Evolutionary conservation across 2,113 vertebrate genomes (phyloP).

Genomic region (Aythya baeri): DNA sequence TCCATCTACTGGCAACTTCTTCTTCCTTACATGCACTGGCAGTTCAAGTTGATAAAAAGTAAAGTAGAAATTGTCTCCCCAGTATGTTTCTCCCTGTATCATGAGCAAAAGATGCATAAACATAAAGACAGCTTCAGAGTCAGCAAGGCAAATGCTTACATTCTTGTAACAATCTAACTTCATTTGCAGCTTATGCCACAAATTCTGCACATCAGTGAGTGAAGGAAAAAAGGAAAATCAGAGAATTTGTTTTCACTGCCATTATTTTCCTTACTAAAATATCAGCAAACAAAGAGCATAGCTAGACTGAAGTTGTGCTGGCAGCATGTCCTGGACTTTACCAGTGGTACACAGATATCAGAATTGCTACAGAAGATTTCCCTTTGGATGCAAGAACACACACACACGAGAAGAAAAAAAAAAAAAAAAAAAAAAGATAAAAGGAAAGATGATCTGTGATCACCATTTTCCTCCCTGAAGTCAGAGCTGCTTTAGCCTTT

Average conservation of each 20-base stretch:
- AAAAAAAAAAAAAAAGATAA: neutral
- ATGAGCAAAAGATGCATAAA: neutral
- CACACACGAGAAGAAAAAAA: too few species aligned
- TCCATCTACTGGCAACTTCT: neutral
- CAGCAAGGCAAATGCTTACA: neutral
- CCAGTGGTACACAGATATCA: neutral
- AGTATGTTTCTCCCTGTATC: rapidly evolving
- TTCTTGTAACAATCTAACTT: neutral
- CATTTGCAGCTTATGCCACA: neutral
- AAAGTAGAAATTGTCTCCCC: neutral
- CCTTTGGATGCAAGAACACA: neutral
- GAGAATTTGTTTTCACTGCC: neutral
- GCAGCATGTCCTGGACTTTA: neutral
- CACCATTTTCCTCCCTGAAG: neutral
- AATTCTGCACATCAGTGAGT: neutral
- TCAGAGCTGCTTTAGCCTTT: neutral
- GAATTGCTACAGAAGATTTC: neutral
- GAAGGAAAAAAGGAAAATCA: neutral
- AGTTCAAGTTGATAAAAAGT: neutral
- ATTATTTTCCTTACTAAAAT: neutral
- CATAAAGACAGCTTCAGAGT: neutral
- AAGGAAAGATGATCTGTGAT: neutral
- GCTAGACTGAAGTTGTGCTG: neutral
- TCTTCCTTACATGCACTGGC: neutral
- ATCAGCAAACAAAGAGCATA: neutral